Percentiles rank a stretch among this genome's conserved stretches.
These are phyloP conservation scores for Sarcophaga rosellei DNA, from an alignment of 2,888 invertebrate species.

Conservation along the genomic window DNA sequence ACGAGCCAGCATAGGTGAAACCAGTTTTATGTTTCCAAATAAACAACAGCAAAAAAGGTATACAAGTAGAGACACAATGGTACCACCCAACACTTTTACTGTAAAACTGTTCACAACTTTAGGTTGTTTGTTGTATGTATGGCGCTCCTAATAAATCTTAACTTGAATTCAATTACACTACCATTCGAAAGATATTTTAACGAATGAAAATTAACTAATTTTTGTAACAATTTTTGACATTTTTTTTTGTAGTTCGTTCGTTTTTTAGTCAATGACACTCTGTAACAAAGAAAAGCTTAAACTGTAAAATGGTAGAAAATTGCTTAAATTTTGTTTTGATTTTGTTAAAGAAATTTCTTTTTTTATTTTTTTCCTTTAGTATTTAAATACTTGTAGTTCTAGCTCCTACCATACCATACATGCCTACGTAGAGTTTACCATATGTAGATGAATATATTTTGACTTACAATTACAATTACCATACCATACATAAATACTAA, in stretches of 20 bases:
- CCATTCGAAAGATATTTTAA: not conserved
- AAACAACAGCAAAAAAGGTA: constrained; percentile 82
- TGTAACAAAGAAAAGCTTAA: not conserved
- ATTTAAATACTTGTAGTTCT: constrained; percentile 15
- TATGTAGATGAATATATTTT: constrained; percentile 41
- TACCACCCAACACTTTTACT: constrained; percentile 50
- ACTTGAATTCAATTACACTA: not conserved
- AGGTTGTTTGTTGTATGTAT: constrained; percentile 64
- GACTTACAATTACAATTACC: constrained; percentile 4
- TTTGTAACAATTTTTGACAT: not conserved
- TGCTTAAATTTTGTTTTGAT: constrained; percentile 10
- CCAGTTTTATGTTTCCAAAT: constrained; percentile 79
- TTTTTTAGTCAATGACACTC: not conserved
- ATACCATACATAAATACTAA: constrained; percentile 19
- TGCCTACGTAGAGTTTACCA: constrained; percentile 44
- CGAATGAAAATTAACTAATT: not conserved
- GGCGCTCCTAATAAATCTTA: constrained; percentile 24
- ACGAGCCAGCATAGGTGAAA: constrained; percentile 80
- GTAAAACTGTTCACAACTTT: constrained; percentile 58
- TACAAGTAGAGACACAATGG: constrained; percentile 71
- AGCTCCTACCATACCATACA: constrained; percentile 55
- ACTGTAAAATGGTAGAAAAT: not conserved
- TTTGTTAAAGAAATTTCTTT: constrained; percentile 5
- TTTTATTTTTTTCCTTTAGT: constrained; percentile 11
- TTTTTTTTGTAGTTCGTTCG: constrained; percentile 23